Evolutionary conservation across 2,797 vertebrate species (phyloP).

Genomic region (Telmatherina bonti): DNA sequence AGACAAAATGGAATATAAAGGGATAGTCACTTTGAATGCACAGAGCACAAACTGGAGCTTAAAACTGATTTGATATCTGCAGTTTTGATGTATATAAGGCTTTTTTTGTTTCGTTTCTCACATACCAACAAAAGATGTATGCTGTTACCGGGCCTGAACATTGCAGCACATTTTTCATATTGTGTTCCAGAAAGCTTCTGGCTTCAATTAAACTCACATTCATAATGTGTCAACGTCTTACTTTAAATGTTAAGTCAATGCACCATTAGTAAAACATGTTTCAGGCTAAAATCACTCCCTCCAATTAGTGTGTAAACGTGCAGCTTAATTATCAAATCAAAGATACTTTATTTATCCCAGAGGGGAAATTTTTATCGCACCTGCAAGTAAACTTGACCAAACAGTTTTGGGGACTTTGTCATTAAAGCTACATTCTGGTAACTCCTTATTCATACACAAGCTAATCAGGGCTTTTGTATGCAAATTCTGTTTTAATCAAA

Average conservation of each 20-base stretch:
- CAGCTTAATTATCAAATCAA: not conserved
- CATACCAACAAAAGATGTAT: not conserved
- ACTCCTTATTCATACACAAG: not conserved
- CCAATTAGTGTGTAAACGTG: not conserved
- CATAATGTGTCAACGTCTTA: too few species aligned
- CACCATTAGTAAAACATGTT: not conserved
- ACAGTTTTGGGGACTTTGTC: not conserved
- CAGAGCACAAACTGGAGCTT: not conserved
- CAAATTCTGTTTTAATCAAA: not conserved
- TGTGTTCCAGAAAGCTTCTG: not conserved
- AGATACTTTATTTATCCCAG: too few species aligned
- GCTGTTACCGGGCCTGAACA: not conserved
- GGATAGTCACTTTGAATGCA: not conserved
- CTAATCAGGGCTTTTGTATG: not conserved
- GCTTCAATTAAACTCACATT: not conserved
- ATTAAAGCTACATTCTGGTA: not conserved
- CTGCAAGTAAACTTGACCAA: not conserved
- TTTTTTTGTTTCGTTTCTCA: not conserved
- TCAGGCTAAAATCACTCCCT: not conserved
- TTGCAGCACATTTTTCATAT: too few species aligned
- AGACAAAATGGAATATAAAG: conserved; percentile 5
- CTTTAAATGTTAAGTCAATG: not conserved
- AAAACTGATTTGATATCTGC: not conserved
- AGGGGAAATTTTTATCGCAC: not conserved
- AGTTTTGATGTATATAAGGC: conserved; percentile 7